phyloP scores from a whole-genome alignment of 2,888 invertebrate genomes.

The Xestia ashworthii region DNA sequence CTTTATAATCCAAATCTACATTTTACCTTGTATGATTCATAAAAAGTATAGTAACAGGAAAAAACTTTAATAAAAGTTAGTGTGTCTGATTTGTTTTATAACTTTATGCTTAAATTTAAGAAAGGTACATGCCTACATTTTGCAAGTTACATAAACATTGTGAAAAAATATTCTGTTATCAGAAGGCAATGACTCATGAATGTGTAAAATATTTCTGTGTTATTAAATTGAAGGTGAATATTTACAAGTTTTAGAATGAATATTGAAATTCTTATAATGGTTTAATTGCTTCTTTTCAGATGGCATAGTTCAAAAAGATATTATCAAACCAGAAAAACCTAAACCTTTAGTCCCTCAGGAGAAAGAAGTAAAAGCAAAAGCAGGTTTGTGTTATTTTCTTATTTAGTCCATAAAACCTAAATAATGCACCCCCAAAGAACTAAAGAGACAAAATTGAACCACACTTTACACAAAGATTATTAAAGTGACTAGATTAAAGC shows the following conservation, averaged over 20 bases:
- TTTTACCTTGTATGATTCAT: not conserved
- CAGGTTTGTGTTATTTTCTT: slow-evolving; percentile 52
- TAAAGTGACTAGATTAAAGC: not conserved
- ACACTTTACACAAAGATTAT: not conserved
- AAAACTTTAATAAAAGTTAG: not conserved
- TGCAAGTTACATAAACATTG: slow-evolving; percentile 21
- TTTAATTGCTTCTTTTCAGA: slow-evolving; percentile 48
- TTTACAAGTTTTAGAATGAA: slow-evolving; percentile 12
- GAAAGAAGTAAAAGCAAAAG: slow-evolving; percentile 32
- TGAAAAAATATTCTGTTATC: slow-evolving; percentile 19
- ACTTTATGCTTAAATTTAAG: slow-evolving; percentile 14
- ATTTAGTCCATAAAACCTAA: not conserved
- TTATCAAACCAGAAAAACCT: not conserved
- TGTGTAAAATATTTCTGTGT: slow-evolving; percentile 17
- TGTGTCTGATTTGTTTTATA: slow-evolving; percentile 5
- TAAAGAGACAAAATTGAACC: not conserved
- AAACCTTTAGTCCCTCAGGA: slow-evolving; percentile 12
- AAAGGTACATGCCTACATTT: not conserved
- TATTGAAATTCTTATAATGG: not conserved
- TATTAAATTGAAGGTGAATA: slow-evolving; percentile 17
- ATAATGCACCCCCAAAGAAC: not conserved
- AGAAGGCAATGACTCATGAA: not conserved
- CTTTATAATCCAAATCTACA: not conserved
- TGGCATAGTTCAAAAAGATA: slow-evolving; percentile 18
- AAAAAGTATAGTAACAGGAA: not conserved